Conservation (phyloP, 2,113 vertebrate species). For the Tiliqua scincoides region DNA sequence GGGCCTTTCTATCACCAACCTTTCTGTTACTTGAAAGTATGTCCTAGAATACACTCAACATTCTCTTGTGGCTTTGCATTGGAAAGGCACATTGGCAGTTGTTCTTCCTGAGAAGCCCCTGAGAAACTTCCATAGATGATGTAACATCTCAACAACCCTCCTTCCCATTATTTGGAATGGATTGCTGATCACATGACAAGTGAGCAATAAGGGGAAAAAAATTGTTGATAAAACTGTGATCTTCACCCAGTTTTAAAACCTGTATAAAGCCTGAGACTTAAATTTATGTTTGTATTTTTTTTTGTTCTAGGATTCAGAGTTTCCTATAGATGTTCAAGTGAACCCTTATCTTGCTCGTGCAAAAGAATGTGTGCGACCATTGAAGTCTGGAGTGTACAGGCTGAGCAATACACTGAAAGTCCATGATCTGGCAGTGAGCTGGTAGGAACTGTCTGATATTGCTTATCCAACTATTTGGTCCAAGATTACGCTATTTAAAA, state of each 20-base stretch:
- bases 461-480: slow-evolving; percentile 24
- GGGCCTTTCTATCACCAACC: neutral
- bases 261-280: neutral
- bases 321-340: slow-evolving; percentile 67
- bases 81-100: neutral
- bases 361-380: slow-evolving; percentile 48
- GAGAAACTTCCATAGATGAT: neutral
- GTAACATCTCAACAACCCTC: neutral
- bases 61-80: neutral
- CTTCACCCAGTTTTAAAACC: neutral
- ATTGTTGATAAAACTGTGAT: neutral
- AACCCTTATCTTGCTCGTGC: slow-evolving; percentile 42
- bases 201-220: neutral
- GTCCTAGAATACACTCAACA: neutral
- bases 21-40: neutral
- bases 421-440: slow-evolving; percentile 77
- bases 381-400: slow-evolving; percentile 66
- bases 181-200: neutral
- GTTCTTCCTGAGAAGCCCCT: neutral
- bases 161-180: neutral
- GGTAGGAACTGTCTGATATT: slow-evolving; percentile 63
- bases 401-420: slow-evolving; percentile 73
- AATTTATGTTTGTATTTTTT: neutral
- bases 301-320: slow-evolving; percentile 73
- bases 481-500: slow-evolving; percentile 34